Evolutionary conservation across 2,888 invertebrate genomes (phyloP).

Genomic region (Drosophila fulvimacula): DNA sequence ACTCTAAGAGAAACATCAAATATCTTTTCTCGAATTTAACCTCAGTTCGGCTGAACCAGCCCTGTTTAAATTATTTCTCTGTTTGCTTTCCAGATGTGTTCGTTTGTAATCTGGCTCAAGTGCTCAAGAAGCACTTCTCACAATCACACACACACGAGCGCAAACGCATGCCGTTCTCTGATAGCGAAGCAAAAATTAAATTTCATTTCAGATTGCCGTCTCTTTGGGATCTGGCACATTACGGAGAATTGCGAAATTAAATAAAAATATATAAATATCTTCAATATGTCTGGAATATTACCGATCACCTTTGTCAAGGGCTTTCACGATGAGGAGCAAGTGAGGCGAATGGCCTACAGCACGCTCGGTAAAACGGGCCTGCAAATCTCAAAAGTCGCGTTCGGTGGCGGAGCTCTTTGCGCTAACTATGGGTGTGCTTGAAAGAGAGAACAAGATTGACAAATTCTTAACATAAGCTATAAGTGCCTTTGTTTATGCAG

Average conservation of each 20-base stretch:
- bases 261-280: slow-evolving; percentile 6
- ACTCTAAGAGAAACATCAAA: too few relatives aligned
- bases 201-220: slow-evolving; percentile 27
- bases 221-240: slow-evolving; percentile 12
- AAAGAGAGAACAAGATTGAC: background rate
- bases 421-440: slow-evolving; percentile 87
- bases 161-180: background rate
- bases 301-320: slow-evolving; percentile 88
- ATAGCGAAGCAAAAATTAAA: background rate
- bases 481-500: slow-evolving; percentile 26
- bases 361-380: slow-evolving; percentile 90
- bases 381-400: slow-evolving; percentile 89
- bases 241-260: background rate
- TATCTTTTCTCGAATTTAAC: background rate
- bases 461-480: background rate
- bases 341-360: slow-evolving; percentile 90
- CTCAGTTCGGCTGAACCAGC: slow-evolving; percentile 7
- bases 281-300: slow-evolving; percentile 61
- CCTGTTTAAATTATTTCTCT: slow-evolving; percentile 13
- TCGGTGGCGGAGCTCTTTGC: slow-evolving; percentile 92
- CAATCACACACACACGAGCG: slow-evolving; percentile 5
- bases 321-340: slow-evolving; percentile 87
- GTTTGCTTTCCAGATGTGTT: background rate
- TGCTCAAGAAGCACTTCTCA: slow-evolving; percentile 15
- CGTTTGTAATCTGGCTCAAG: slow-evolving; percentile 9